Conservation (phyloP, 2,797 vertebrate species). For the Malurus leucopterus region DNA sequence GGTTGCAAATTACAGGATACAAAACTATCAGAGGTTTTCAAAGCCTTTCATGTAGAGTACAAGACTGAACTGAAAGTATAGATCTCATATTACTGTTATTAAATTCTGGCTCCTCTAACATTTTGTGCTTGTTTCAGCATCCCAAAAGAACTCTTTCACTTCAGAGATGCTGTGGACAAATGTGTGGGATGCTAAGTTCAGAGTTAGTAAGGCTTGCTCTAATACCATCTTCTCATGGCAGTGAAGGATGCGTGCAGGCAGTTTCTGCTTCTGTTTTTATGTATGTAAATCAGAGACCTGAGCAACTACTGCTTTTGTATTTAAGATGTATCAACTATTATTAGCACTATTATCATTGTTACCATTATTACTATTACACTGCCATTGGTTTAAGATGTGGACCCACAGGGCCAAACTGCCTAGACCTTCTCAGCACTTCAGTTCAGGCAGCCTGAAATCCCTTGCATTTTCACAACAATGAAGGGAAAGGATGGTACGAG, state of each 20-base stretch:
- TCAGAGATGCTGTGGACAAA: not conserved
- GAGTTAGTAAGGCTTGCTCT: not conserved
- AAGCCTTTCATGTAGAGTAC: not conserved
- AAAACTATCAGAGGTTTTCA: not conserved
- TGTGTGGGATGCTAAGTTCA: not conserved
- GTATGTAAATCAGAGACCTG: not conserved
- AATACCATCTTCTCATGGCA: not conserved
- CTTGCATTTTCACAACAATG: not conserved
- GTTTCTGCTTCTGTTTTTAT: not conserved
- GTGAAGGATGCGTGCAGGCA: not conserved
- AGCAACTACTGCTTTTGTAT: not conserved
- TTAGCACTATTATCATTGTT: not conserved
- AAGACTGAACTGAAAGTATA: not conserved
- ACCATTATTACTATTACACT: not conserved
- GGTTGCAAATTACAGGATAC: not conserved
- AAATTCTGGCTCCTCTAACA: not conserved
- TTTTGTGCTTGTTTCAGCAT: not conserved
- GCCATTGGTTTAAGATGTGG: not conserved
- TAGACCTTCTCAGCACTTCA: not conserved
- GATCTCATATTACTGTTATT: not conserved
- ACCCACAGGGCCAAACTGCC: not conserved
- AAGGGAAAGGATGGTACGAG: not conserved
- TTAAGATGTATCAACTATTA: not conserved
- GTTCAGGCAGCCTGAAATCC: not conserved
- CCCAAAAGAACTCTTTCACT: not conserved